Conservation (phyloP, 2,797 vertebrate genomes). For the Diglossa cyanea region DNA sequence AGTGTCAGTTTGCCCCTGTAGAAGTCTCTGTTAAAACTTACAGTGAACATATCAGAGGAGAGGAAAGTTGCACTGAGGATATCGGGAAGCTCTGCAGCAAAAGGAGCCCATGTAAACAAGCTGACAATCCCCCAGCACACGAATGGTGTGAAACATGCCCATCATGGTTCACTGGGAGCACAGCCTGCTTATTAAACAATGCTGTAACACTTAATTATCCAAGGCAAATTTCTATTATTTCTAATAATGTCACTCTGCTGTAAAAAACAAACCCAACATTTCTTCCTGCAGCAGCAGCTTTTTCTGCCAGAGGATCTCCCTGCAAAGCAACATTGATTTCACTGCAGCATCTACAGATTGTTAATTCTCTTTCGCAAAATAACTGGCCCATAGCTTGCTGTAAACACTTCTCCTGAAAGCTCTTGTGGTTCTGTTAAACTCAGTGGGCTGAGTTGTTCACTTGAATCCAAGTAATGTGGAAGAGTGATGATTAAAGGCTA, state of each 20-base stretch:
- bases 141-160: background rate
- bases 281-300: slow-evolving; percentile 1
- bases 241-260: background rate
- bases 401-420: background rate
- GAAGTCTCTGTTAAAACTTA: slow-evolving; percentile 42
- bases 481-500: slow-evolving; percentile 21
- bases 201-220: background rate
- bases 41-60: background rate
- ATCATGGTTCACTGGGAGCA: background rate
- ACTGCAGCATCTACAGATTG: slow-evolving; percentile 42
- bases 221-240: background rate
- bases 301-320: slow-evolving; percentile 28
- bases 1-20: background rate
- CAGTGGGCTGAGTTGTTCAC: background rate
- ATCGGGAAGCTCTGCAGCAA: slow-evolving; percentile 64
- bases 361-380: slow-evolving; percentile 8
- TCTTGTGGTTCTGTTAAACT: slow-evolving; percentile 38
- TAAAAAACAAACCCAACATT: background rate
- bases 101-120: slow-evolving; percentile 69
- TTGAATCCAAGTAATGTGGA: slow-evolving; percentile 22
- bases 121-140: background rate
- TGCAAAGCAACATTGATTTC: slow-evolving; percentile 58
- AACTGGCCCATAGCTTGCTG: background rate
- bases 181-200: background rate
- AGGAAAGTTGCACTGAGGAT: slow-evolving; percentile 20